A percentile compares a stretch with the other conserved stretches of the same genome.
Conservation (phyloP, 2,113 vertebrate species). For the Aegotheles bennettii region DNA sequence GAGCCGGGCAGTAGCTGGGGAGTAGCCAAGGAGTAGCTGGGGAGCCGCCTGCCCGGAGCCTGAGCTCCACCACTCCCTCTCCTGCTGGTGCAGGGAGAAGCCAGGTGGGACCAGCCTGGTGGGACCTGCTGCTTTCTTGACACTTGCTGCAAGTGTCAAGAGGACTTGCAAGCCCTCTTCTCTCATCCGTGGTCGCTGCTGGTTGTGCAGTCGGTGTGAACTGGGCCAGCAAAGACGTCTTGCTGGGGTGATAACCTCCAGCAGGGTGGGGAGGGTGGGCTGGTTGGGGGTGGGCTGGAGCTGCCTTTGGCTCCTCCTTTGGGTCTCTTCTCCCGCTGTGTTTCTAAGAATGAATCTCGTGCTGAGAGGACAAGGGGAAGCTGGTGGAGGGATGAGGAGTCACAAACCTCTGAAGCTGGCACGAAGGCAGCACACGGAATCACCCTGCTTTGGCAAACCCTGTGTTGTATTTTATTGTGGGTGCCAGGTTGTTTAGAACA, state of each 20-base stretch:
- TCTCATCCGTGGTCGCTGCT: background rate
- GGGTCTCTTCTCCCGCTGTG: too few species aligned
- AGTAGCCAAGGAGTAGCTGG: too few species aligned
- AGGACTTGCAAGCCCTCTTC: background rate
- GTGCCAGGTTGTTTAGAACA: accelerated
- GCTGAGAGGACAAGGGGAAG: background rate
- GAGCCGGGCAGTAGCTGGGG: too few species aligned
- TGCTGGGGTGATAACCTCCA: background rate
- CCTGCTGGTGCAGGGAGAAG: background rate
- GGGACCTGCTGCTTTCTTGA: too few species aligned
- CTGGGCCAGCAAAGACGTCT: too few species aligned
- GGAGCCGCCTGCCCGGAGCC: accelerated
- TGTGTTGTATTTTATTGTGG: too few species aligned
- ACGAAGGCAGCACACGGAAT: background rate
- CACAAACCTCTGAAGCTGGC: background rate
- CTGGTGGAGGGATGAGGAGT: background rate
- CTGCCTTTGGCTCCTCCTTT: too few species aligned
- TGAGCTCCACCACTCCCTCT: too few species aligned
- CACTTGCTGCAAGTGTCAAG: too few species aligned
- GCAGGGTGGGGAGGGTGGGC: too few species aligned
- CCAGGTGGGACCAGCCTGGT: background rate
- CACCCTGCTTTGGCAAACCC: too few species aligned
- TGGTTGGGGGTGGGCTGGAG: too few species aligned
- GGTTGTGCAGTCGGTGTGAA: background rate
- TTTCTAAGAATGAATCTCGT: background rate